Conservation (phyloP, 2,113 vertebrate species). For the Aspiorhynchus laticeps region DNA sequence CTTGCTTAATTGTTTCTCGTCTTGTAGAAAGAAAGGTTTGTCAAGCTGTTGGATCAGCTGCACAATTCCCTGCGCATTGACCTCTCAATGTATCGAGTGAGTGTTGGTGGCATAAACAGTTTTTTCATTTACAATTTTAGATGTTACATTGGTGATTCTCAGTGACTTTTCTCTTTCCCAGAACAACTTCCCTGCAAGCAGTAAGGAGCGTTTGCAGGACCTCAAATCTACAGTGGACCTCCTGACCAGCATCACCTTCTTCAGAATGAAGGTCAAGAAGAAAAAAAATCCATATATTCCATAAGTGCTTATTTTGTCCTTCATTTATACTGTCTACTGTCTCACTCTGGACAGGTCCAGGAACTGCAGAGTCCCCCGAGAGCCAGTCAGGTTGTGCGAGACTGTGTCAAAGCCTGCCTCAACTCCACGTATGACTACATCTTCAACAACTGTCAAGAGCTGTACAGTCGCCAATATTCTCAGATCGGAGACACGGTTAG, state of each 20-base stretch:
- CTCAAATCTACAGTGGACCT: conserved; percentile 97
- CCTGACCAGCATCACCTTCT: conserved; percentile 98
- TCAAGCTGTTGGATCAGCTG: conserved; percentile 95
- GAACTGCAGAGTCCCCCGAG: conserved; percentile 96
- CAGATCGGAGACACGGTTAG: conserved; percentile 81
- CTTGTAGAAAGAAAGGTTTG: conserved; percentile 94
- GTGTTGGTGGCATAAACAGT: conserved; percentile 48
- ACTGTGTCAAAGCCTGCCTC: conserved; percentile 97
- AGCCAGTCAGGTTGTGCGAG: conserved; percentile 96
- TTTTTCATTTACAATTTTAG: background rate
- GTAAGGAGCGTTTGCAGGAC: conserved; percentile 91
- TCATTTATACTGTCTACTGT: background rate
- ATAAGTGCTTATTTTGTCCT: background rate
- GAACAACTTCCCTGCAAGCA: conserved; percentile 98
- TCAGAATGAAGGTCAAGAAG: conserved; percentile 93
- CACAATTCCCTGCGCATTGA: conserved; percentile 98
- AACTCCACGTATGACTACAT: conserved; percentile 98
- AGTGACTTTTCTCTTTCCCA: conserved; percentile 59
- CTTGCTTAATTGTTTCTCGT: background rate
- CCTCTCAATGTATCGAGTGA: conserved; percentile 95
- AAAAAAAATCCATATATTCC: background rate
- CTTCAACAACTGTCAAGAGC: conserved; percentile 96
- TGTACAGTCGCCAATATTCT: conserved; percentile 93
- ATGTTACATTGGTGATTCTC: background rate
- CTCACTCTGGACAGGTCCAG: conserved; percentile 83